Percentiles rank a stretch among this genome's conserved stretches.
phyloP scores from a whole-genome alignment of 2,113 vertebrate genomes.

The Ammospiza nelsoni region DNA sequence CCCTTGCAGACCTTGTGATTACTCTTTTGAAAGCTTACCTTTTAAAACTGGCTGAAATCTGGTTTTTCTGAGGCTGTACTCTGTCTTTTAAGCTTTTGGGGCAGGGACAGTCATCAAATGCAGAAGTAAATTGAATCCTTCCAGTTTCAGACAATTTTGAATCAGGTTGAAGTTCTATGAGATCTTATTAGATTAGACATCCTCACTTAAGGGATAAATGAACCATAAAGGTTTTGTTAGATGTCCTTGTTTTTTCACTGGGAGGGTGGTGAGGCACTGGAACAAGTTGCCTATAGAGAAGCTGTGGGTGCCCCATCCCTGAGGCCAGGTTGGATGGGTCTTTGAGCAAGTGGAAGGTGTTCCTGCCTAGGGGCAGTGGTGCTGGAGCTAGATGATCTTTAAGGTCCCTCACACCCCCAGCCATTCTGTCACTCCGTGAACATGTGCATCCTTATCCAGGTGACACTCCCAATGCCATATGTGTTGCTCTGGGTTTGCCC shows the following conservation, averaged over 20 bases:
- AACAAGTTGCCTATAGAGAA: not conserved
- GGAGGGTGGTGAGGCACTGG: not conserved
- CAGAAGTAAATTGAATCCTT: not conserved
- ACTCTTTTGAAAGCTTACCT: not conserved
- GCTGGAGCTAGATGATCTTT: not conserved
- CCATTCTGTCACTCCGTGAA: not conserved
- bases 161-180: not conserved
- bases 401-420: not conserved
- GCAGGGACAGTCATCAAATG: not conserved
- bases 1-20: not conserved
- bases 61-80: not conserved
- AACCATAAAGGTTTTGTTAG: not conserved
- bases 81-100: not conserved
- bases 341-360: not conserved
- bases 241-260: not conserved
- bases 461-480: not conserved
- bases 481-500: not conserved
- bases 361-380: not conserved
- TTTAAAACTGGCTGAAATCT: not conserved
- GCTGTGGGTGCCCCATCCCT: not conserved
- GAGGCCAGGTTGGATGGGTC: not conserved
- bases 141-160: not conserved
- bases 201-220: not conserved
- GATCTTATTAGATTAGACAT: not conserved
- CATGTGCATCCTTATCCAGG: rapidly evolving